These are phyloP conservation scores for Andrena bucephala DNA, from an alignment of 2,888 invertebrate genomes.

Conservation along the genomic window DNA sequence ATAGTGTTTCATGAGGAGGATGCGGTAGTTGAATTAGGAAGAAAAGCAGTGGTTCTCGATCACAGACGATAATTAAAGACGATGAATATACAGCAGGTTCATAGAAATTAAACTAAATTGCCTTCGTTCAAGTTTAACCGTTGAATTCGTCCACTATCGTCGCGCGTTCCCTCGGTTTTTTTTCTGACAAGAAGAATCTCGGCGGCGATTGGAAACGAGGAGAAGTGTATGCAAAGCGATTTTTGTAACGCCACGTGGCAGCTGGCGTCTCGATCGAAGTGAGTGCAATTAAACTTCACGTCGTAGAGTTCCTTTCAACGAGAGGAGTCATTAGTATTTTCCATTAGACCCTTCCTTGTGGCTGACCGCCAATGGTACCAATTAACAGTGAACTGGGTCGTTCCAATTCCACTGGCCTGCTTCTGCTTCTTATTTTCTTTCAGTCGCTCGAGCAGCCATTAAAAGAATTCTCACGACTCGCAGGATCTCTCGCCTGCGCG, in stretches of 20 bases:
- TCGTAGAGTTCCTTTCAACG: constrained; percentile 21
- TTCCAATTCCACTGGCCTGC: constrained; percentile 19
- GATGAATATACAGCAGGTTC: neutral
- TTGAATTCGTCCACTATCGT: neutral
- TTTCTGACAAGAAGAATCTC: neutral
- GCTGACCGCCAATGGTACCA: constrained; percentile 41
- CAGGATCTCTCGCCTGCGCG: neutral
- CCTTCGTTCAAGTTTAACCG: neutral
- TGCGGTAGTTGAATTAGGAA: neutral
- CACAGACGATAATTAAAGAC: constrained; percentile 38
- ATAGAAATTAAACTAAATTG: neutral
- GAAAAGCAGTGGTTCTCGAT: constrained; percentile 21
- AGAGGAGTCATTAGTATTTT: constrained; percentile 43
- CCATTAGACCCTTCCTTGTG: constrained; percentile 46
- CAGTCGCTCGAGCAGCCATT: constrained; percentile 27
- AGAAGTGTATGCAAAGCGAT: constrained; percentile 13
- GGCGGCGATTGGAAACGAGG: neutral
- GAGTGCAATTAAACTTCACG: constrained; percentile 42
- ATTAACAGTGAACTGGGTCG: constrained; percentile 49
- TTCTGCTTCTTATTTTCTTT: constrained; percentile 36
- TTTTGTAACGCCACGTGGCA: constrained; percentile 3
- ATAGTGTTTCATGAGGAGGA: neutral
- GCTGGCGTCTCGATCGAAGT: constrained; percentile 28
- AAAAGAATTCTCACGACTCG: constrained; percentile 43
- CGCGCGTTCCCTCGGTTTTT: neutral